Conservation (phyloP, 2,113 vertebrate species). For the Carlito syrichta region DNA sequence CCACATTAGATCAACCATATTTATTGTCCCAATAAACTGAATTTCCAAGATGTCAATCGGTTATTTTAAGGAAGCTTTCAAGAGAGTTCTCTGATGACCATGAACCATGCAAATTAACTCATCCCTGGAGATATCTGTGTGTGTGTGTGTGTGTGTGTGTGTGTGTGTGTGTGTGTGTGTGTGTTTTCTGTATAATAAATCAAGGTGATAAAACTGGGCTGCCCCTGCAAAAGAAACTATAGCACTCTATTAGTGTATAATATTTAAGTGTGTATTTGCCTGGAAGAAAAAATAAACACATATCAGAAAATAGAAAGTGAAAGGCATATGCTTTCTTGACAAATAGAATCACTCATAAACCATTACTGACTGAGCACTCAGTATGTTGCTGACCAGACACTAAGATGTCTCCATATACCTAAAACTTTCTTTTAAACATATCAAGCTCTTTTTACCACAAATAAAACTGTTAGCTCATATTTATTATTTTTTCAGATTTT, state of each 20-base stretch:
- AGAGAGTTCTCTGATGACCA: neutral
- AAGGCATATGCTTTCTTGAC: neutral
- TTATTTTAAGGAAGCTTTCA: neutral
- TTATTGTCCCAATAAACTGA: neutral
- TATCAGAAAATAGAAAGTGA: neutral
- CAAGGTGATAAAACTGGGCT: neutral
- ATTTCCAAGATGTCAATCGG: neutral
- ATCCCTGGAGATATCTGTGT: neutral
- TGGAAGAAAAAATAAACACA: neutral
- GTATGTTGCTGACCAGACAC: neutral
- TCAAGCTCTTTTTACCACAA: neutral
- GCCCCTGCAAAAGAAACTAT: neutral
- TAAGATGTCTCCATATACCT: neutral
- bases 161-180: neutral
- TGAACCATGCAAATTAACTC: neutral
- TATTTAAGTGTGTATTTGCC: neutral
- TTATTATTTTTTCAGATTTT: constrained; percentile 4
- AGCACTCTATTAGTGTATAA: neutral
- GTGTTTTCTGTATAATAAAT: neutral
- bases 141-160: neutral
- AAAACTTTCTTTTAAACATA: neutral
- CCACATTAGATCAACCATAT: neutral
- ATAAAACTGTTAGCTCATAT: neutral
- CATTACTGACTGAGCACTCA: neutral
- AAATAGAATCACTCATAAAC: neutral